Evolutionary conservation across 2,888 invertebrate species (phyloP), one percentile per base, ranked within the genome.

Genomic region (Eurytoma adleriae): DNA sequence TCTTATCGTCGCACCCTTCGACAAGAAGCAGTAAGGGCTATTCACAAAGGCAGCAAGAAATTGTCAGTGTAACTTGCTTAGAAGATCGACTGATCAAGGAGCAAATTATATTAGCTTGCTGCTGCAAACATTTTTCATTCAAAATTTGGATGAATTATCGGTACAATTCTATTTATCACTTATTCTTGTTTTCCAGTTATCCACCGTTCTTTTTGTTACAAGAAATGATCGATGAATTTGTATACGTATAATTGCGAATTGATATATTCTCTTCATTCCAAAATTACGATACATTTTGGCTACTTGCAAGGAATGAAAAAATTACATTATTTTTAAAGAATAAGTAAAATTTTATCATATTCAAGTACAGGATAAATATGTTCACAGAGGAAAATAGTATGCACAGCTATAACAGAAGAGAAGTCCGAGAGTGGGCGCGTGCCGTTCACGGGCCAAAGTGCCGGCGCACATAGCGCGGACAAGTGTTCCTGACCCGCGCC

Each of bases 1-100:
- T 71, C 79, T 71, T 76, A 80, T 66, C 75, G 52, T 56, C 70
- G 62, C 54, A 71, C 75, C 75, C 79, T 70, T 64, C 75, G 67
- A 71, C 71, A 67, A 80, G 75, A 76, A 71, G 20, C 67, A 76
- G 18, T 67, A 80, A 64, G 75, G 75, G 71, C 27, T 52, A 75
- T 80, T 75, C 71, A 75, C 75, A 76, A 79, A 59, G 79, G 78
- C 48, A 30, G 59, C 54, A n/a, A 69, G 68, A 79, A 61, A 30
- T 10, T 70, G 30, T 52, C 68, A 2, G 52, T 20, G 69, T 50
- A 70, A 56, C 69, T 76, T 56, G 64, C 48, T 70, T 40, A 3
- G 10, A 57, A 14, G 20, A n/a, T 7, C 61, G 20, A 75, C 52
- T 75, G 27, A 67, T 68, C 13, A 68, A 75, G 30, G 3, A 61